Evolutionary conservation across 2,888 invertebrate genomes (phyloP), one percentile per base, ranked within the genome.

Genomic region (Ennomos erosarius): DNA sequence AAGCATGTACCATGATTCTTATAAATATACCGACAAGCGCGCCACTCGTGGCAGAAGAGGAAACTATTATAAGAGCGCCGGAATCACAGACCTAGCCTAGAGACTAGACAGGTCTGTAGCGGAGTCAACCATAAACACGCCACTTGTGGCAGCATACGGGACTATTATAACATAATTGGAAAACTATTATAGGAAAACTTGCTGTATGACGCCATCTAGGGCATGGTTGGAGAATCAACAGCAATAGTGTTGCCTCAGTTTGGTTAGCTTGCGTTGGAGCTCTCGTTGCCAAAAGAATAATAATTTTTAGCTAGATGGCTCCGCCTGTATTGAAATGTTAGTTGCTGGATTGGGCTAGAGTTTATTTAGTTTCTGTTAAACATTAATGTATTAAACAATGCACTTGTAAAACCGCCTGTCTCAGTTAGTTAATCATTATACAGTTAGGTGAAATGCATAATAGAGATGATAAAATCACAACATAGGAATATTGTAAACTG

Each of bases 241-340:
- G 26, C 6, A 26, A 26, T 16, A 26, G 6, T 0, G 26, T 26
- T 26, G 26, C 6, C 0, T 26, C 26, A 26, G 26, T 26, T 26
- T 26, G 5, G 26, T 13, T 2, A 12, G 33, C n/a, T 26, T 10
- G 4, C 8, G 11, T 8, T 9, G 8, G 9, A 43, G 13, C 16
- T 9, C 43, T 51, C 6, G 37, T 37, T 48, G n/a, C 1, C 8
- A 13, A 9, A 9, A 10, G 36, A 46, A 42, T 6, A 26, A 26
- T 26, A 26, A 26, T 26, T 26, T 38, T 51, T 8, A 8, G 2
- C 43, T 47, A 71, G 74, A 68, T 68, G 71, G 45, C 76, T 9
- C 54, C 60, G 57, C 33, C 1, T 37, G 68, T 65, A 26, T 35
- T 48, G n/a, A 40, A 45, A 35, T n/a, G 39, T 10, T 9, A 4